Conservation (phyloP, 2,113 vertebrate species). For the Anolis sagrei region DNA sequence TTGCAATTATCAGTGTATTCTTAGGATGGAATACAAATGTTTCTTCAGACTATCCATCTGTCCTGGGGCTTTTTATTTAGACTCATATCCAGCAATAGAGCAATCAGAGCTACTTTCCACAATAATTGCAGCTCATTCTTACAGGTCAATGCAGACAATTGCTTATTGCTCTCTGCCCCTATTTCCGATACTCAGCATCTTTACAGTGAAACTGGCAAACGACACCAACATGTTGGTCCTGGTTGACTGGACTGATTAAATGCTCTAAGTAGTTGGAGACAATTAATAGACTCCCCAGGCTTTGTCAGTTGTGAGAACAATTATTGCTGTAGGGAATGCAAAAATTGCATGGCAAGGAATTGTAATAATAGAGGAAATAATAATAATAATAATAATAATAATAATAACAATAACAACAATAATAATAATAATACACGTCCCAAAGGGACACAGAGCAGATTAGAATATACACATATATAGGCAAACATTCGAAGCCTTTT, state of each 20-base stretch:
- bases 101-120: not conserved
- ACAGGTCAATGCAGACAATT: slow-evolving; percentile 9
- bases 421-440: too few relatives aligned
- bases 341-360: not conserved
- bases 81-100: not conserved
- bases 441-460: too few relatives aligned
- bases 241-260: slow-evolving; percentile 38
- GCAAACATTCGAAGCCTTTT: too few relatives aligned
- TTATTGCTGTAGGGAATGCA: slow-evolving; percentile 12
- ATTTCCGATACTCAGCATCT: slow-evolving; percentile 11
- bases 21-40: not conserved
- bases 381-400: too few relatives aligned
- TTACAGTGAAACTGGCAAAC: slow-evolving; percentile 22
- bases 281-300: slow-evolving; percentile 33
- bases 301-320: slow-evolving; percentile 29
- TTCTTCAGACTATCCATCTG: not conserved
- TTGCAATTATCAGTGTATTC: not conserved
- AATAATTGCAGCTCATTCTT: slow-evolving; percentile 16
- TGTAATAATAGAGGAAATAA: slow-evolving; percentile 26
- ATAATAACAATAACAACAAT: too few relatives aligned
- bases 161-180: not conserved
- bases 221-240: slow-evolving; percentile 20
- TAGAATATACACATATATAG: too few relatives aligned
- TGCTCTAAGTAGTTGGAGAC: slow-evolving; percentile 19
- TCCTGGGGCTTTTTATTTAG: slow-evolving; percentile 11